Percentiles rank a stretch among this genome's conserved stretches.
Evolutionary conservation across 1,140 invertebrate genomes (phyloP).

Genomic region (Helicorthomorpha holstii): DNA sequence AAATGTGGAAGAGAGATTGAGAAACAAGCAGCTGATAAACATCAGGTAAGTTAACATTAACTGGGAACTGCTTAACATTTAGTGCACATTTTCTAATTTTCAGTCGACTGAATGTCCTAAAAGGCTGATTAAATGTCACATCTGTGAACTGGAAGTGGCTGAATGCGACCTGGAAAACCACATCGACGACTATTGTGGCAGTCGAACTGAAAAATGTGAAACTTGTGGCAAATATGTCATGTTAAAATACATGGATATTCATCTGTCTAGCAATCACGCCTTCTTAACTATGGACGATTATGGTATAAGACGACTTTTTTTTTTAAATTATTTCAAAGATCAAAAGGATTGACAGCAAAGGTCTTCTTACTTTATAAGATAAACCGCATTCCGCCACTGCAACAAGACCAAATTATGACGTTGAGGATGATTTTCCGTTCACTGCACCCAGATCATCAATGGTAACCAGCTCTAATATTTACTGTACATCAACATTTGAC

Average conservation of each 20-base stretch:
- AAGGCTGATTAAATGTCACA: conserved; percentile 31
- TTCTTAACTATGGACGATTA: conserved; percentile 10
- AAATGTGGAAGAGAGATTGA: conserved; percentile 26
- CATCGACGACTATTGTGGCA: conserved; percentile 45
- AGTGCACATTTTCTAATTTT: conserved; percentile 3
- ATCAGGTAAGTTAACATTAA: conserved; percentile 25
- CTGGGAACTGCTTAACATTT: conserved; percentile 5
- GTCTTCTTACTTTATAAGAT: no score
- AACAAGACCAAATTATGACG: no score
- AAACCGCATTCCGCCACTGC: no score
- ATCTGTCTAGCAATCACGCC: conserved; percentile 39
- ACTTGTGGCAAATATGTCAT: conserved; percentile 45
- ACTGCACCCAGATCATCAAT: no score
- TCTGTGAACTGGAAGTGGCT: conserved; percentile 40
- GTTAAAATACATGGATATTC: conserved; percentile 41
- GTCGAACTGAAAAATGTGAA: conserved; percentile 41
- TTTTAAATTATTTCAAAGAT: no score
- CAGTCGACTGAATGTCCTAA: conserved; percentile 23
- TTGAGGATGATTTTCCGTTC: no score
- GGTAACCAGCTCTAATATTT: no score
- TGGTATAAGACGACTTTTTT: neutral
- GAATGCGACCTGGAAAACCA: conserved; percentile 37
- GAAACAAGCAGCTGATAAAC: conserved; percentile 23
- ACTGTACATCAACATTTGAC: no score
- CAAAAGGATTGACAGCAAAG: no score